Percentiles rank a stretch among this genome's conserved stretches.
These are phyloP conservation scores for Mirza zaza DNA, from an alignment of 2,113 vertebrate genomes.

Conservation along the genomic window DNA sequence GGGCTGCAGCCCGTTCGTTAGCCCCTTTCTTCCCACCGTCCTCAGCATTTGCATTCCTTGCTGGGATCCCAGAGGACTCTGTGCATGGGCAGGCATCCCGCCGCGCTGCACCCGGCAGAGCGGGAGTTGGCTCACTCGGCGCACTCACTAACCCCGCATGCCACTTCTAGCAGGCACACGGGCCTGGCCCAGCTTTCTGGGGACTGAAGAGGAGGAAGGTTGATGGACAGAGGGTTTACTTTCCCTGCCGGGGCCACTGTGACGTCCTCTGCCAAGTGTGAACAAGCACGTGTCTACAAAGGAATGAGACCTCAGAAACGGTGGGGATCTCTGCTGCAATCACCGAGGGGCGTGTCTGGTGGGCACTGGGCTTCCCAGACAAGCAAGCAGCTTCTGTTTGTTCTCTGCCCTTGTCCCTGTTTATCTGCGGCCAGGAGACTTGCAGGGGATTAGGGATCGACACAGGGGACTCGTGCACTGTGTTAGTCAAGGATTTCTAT, in stretches of 20 bases:
- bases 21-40: slow-evolving; percentile 54
- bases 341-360: not conserved
- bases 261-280: slow-evolving; percentile 32
- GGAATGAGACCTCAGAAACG: not conserved
- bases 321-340: slow-evolving; percentile 53
- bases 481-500: not conserved
- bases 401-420: slow-evolving; percentile 25
- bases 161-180: slow-evolving; percentile 56
- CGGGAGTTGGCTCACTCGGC: slow-evolving; percentile 66
- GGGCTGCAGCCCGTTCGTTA: slow-evolving; percentile 68
- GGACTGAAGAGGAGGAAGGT: slow-evolving; percentile 17
- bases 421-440: not conserved
- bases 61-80: slow-evolving; percentile 74
- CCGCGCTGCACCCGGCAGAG: not conserved
- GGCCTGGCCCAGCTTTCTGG: slow-evolving; percentile 47
- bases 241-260: slow-evolving; percentile 41
- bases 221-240: slow-evolving; percentile 50
- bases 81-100: slow-evolving; percentile 62
- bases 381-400: not conserved
- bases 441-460: not conserved
- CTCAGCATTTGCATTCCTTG: slow-evolving; percentile 70
- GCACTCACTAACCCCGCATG: slow-evolving; percentile 62
- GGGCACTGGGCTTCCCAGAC: slow-evolving; percentile 54
- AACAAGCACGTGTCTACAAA: not conserved
- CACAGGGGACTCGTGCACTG: rapidly evolving